A percentile compares a stretch with the other conserved stretches of the same genome.
Evolutionary conservation across 2,888 invertebrate genomes (phyloP).

Genomic region (Cerastoderma edule): DNA sequence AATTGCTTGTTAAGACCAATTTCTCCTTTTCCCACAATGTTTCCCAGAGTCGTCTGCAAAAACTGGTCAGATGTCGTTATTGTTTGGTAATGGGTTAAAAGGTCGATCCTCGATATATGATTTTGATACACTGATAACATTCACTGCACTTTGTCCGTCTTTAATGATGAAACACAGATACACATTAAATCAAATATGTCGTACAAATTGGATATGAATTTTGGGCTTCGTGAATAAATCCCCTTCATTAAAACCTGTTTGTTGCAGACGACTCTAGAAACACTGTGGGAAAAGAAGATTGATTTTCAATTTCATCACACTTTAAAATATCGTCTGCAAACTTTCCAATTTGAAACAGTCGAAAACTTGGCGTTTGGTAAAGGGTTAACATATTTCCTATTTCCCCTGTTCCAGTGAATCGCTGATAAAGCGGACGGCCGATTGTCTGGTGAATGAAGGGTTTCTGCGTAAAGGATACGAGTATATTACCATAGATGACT

Average conservation of each 20-base stretch:
- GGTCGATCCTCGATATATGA: background rate
- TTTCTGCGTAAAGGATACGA: slow-evolving; percentile 89
- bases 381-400: background rate
- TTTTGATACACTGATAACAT: background rate
- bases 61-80: background rate
- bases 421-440: slow-evolving; percentile 38
- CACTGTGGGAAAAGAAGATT: background rate
- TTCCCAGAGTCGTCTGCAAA: background rate
- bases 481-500: slow-evolving; percentile 88
- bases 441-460: slow-evolving; percentile 34
- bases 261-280: no score
- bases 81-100: background rate
- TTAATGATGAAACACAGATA: no score
- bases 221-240: no score
- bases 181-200: no score
- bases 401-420: slow-evolving; percentile 35
- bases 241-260: no score
- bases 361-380: background rate
- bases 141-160: no score
- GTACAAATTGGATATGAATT: no score
- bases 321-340: background rate
- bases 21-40: background rate
- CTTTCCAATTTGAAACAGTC: background rate
- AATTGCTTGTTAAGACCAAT: background rate
- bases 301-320: background rate